Conservation (phyloP, 2,797 vertebrate genomes). For the Gobionotothen gibberifrons region DNA sequence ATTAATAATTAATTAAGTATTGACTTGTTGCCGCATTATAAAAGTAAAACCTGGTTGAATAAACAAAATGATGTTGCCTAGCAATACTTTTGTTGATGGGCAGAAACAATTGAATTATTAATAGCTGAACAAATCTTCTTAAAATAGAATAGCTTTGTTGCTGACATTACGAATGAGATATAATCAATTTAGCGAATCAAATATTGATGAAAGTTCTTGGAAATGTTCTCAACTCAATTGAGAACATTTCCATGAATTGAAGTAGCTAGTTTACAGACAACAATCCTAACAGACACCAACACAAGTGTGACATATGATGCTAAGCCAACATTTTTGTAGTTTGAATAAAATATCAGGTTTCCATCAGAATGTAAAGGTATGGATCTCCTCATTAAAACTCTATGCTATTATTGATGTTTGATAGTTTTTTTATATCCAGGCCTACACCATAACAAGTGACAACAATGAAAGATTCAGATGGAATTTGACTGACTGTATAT, state of each 20-base stretch:
- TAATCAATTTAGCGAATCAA: background rate
- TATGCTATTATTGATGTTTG: background rate
- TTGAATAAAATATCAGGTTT: background rate
- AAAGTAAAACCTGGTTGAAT: conserved; percentile 7
- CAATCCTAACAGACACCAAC: background rate
- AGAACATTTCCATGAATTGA: background rate
- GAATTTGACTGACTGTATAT: background rate
- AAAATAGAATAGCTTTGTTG: background rate
- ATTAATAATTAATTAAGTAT: conserved; percentile 15
- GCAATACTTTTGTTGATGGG: background rate
- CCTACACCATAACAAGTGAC: background rate
- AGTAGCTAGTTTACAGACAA: background rate
- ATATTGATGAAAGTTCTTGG: background rate
- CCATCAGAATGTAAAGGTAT: background rate
- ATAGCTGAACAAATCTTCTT: background rate
- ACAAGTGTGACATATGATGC: background rate
- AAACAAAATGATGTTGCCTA: background rate
- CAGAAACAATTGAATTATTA: background rate
- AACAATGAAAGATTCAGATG: background rate
- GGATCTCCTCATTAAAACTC: background rate
- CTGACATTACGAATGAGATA: background rate
- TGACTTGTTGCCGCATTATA: background rate
- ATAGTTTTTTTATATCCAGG: background rate
- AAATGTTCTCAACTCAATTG: background rate
- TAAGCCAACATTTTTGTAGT: background rate